A percentile compares a stretch with the other conserved stretches of the same genome.
These are phyloP conservation scores for Pantala flavescens DNA, from an alignment of 1,140 invertebrate genomes.

Conservation along the genomic window DNA sequence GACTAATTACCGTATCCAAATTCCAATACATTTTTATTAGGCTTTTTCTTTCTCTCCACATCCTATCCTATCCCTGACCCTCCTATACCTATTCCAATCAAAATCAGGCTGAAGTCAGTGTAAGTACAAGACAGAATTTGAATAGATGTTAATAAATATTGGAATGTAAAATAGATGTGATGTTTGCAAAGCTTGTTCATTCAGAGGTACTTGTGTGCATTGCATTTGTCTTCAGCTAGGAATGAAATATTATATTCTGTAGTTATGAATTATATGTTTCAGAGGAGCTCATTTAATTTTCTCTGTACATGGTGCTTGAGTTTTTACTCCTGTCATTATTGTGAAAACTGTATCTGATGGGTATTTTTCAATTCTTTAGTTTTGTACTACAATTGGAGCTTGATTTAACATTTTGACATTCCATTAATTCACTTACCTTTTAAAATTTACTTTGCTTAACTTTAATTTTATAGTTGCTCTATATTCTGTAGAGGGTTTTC, in stretches of 20 bases:
- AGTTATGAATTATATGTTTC: conserved; percentile 16
- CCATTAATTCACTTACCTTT: too few relatives aligned
- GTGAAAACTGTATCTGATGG: too few relatives aligned
- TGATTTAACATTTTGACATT: too few relatives aligned
- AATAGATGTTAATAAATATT: neutral
- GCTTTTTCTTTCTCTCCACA: conserved; percentile 12
- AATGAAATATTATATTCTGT: neutral
- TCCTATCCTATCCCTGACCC: neutral
- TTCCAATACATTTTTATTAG: neutral
- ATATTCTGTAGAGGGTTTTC: too few relatives aligned
- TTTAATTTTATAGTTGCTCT: too few relatives aligned
- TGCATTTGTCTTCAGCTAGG: neutral
- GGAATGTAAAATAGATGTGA: neutral
- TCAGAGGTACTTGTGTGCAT: neutral
- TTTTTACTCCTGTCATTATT: too few relatives aligned
- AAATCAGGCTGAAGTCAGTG: conserved; percentile 40
- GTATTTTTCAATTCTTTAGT: too few relatives aligned
- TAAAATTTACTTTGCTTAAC: too few relatives aligned
- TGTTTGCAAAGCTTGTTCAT: neutral
- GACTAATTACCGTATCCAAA: neutral
- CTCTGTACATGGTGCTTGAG: too few relatives aligned
- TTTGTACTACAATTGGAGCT: too few relatives aligned
- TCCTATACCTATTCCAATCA: neutral
- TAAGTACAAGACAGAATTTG: conserved; percentile 32
- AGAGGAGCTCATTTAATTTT: too few relatives aligned